These are phyloP conservation scores for Plagiodera versicolora DNA, from an alignment of 2,888 invertebrate species.

Conservation along the genomic window DNA sequence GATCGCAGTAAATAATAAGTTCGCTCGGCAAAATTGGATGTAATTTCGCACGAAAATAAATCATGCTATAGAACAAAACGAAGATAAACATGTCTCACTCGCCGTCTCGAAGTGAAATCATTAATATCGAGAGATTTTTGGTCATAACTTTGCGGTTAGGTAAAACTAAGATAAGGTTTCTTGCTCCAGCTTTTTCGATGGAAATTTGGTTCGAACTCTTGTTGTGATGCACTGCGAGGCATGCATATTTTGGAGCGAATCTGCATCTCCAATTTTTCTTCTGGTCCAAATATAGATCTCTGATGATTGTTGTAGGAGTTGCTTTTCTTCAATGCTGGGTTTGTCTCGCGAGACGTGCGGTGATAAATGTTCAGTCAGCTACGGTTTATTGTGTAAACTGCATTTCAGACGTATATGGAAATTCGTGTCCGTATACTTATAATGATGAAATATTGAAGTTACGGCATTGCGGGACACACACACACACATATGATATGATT, in stretches of 20 bases:
- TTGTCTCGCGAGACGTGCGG: constrained; percentile 24
- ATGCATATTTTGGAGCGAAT: not conserved
- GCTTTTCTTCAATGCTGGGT: not conserved
- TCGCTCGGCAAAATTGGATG: not conserved
- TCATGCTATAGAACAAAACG: no score
- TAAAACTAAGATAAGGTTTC: no score
- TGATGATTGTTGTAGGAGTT: not conserved
- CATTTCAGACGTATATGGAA: constrained; percentile 42
- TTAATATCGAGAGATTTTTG: no score
- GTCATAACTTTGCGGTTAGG: no score
- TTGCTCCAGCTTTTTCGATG: no score
- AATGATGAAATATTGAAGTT: constrained; percentile 40
- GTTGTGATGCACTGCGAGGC: no score
- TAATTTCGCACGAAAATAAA: not conserved
- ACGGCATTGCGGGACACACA: constrained; percentile 23
- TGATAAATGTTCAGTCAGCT: constrained; percentile 38
- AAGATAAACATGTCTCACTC: no score
- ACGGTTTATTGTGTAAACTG: constrained; percentile 38
- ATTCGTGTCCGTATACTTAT: constrained; percentile 34
- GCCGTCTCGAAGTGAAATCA: no score
- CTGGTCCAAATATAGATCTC: not conserved
- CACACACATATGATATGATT: not conserved
- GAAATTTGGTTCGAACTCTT: no score
- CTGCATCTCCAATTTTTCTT: not conserved
- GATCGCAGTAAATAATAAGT: not conserved